Evolutionary conservation across 2,113 vertebrate species (phyloP).

Genomic region (Empidonax alnorum): DNA sequence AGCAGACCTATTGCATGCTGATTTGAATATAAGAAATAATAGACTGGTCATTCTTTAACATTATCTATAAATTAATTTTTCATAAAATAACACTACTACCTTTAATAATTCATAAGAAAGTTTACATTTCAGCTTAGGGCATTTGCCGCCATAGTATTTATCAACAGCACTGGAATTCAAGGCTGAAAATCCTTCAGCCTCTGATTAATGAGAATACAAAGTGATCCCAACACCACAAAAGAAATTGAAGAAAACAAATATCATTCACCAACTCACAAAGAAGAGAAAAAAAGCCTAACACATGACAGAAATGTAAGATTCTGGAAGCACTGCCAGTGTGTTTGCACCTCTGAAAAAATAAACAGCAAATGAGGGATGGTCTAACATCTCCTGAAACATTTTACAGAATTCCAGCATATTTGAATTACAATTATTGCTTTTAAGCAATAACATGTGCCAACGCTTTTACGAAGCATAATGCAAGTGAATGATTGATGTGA

Average conservation of each 20-base stretch:
- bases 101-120: slow-evolving; percentile 13
- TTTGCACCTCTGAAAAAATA: slow-evolving; percentile 16
- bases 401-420: slow-evolving; percentile 6
- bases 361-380: neutral
- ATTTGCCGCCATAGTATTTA: neutral
- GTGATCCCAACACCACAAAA: neutral
- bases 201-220: slow-evolving; percentile 13
- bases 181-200: neutral
- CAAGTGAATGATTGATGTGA: neutral
- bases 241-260: neutral
- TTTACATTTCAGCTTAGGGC: neutral
- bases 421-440: slow-evolving; percentile 13
- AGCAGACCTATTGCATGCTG: neutral
- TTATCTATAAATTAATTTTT: neutral
- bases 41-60: neutral
- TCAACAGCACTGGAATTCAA: neutral
- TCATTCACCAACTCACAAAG: neutral
- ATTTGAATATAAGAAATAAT: neutral
- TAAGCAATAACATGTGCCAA: neutral
- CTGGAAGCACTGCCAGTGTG: neutral
- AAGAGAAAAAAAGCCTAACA: neutral
- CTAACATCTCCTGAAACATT: neutral
- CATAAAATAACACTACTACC: neutral
- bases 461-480: neutral
- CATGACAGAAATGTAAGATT: neutral